Evolutionary conservation across 2,113 vertebrate species (phyloP), one percentile per base, ranked within the genome.

Genomic region (Barnardius zonarius): DNA sequence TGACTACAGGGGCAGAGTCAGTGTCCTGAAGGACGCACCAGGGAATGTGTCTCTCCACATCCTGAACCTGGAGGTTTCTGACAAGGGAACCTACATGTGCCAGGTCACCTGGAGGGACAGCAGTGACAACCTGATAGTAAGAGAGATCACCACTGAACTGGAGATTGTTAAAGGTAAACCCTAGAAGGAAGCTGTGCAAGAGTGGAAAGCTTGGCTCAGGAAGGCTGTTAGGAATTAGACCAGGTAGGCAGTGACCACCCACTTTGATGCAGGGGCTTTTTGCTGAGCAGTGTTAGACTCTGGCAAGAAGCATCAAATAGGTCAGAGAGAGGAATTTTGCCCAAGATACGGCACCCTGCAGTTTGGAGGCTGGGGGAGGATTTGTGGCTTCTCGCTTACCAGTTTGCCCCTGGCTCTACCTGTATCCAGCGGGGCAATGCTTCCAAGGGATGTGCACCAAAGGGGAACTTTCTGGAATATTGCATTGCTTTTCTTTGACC

Each of bases 31-130:
- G 9, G 16, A 89, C 0, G 1, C 8, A 49, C 88, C 90, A 16
- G 98, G 98, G 49, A 83, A 98, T 4, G 92, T 97, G 25, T 98
- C 98, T 17, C 97, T 98, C 28, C 55, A 78, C 28, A 91, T 98
- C 64, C 74, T 77, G 66, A 43, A 33, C 17, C 76, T 98, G 49
- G 97, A 97, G 43, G n/a, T 98, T 61, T 90, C 97, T 35, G 98
- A 98, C 72, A 54, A 35, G 37, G 97, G 94, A 43, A 76, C n/a
- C 46, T 98, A 98, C 67, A 89, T 64, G 14, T 98, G 98, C 67
- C 95, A 92, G 57, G 97, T 98, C 62, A 96, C 84, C 54, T 98
- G 97, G 98, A 88, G 37, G 80, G 73, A 62, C 39, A 69, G 57
- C 24, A 94, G 97, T 89, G 95, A 79, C 61, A 97, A 84, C 17